phyloP scores from a whole-genome alignment of 2,113 vertebrate species.

The Mohoua ochrocephala region DNA sequence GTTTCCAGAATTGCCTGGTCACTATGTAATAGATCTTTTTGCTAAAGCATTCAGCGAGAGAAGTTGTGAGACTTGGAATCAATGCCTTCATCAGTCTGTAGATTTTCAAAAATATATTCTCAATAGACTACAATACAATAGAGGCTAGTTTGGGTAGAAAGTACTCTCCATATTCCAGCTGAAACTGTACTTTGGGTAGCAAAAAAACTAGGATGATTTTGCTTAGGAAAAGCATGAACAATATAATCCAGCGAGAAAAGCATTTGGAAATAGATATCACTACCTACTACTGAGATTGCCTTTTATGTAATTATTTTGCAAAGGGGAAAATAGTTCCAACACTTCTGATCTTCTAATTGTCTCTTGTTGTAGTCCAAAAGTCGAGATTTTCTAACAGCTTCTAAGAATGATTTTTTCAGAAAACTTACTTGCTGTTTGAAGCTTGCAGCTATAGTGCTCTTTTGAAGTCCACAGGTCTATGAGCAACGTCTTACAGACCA shows the following conservation, averaged over 20 bases:
- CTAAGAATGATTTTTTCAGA: background rate
- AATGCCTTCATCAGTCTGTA: background rate
- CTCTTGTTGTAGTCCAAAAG: background rate
- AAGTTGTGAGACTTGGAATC: background rate
- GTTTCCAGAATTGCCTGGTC: background rate
- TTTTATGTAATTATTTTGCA: background rate
- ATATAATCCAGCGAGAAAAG: background rate
- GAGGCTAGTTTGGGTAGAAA: background rate
- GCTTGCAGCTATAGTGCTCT: background rate
- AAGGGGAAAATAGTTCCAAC: background rate
- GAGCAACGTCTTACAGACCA: background rate
- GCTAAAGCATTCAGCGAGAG: background rate
- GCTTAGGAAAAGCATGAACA: background rate
- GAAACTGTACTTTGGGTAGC: background rate
- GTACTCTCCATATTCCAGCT: background rate
- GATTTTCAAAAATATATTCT: background rate
- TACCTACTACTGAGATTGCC: background rate
- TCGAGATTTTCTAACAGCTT: background rate
- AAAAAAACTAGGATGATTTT: background rate
- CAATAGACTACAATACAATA: background rate
- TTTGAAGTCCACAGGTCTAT: conserved; percentile 2
- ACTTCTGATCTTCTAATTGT: conserved; percentile 18
- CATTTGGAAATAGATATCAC: background rate
- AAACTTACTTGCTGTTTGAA: background rate
- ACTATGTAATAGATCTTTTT: background rate